Evolutionary conservation across 2,888 invertebrate species (phyloP).

Genomic region (Nomada fucata): DNA sequence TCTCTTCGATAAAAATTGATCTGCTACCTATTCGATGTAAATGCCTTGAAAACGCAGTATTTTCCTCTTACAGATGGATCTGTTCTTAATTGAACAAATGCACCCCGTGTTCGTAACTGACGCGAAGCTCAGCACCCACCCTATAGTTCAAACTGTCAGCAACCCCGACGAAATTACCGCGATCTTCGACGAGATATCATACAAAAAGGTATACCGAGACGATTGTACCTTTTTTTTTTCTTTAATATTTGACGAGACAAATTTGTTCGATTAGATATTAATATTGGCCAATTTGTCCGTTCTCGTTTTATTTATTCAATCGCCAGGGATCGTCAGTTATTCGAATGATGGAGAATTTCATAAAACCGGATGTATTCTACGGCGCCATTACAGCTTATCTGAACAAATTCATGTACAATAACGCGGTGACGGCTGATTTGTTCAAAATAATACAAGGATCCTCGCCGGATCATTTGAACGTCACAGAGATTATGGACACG

Average conservation of each 20-base stretch:
- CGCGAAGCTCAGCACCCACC: slow-evolving; percentile 93
- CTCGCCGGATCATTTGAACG: slow-evolving; percentile 85
- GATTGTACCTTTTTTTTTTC: background rate
- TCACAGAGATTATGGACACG: slow-evolving; percentile 91
- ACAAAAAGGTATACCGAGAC: slow-evolving; percentile 89
- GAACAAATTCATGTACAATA: slow-evolving; percentile 88
- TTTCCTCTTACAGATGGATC: slow-evolving; percentile 87
- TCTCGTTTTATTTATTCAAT: slow-evolving; percentile 18
- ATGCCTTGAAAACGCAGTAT: background rate
- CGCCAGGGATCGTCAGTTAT: slow-evolving; percentile 93
- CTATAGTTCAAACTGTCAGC: slow-evolving; percentile 93
- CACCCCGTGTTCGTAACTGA: slow-evolving; percentile 91
- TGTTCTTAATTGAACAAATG: slow-evolving; percentile 90
- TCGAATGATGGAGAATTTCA: slow-evolving; percentile 94
- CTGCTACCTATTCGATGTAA: background rate
- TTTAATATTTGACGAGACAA: background rate
- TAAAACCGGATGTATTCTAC: slow-evolving; percentile 90
- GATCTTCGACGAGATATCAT: slow-evolving; percentile 96
- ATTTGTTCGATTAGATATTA: background rate
- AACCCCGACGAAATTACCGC: slow-evolving; percentile 96
- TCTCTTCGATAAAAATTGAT: too few relatives aligned
- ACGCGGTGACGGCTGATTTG: slow-evolving; percentile 93
- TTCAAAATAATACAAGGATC: slow-evolving; percentile 88
- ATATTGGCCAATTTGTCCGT: background rate
- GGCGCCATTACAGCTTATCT: slow-evolving; percentile 91